phyloP scores from a whole-genome alignment of 2,113 vertebrate genomes.

The Ploceus nigricollis region DNA sequence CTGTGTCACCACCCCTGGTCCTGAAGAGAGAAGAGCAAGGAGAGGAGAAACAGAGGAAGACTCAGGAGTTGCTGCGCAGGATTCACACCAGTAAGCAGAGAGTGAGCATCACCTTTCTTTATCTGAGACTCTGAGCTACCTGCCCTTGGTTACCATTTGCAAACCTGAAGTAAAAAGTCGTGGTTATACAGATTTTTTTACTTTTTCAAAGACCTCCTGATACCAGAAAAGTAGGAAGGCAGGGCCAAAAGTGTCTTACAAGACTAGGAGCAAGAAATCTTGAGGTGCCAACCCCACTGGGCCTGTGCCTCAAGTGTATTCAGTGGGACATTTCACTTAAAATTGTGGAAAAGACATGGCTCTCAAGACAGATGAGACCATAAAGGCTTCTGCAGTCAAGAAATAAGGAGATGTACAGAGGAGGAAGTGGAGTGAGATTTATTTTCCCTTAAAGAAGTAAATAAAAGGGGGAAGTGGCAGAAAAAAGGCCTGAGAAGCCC shows the following conservation, averaged over 20 bases:
- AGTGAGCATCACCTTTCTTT: constrained; percentile 53
- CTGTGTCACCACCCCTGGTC: neutral
- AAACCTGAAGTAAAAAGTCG: neutral
- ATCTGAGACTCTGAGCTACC: neutral
- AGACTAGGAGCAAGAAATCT: neutral
- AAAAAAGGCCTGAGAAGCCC: neutral
- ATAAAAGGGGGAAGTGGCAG: neutral
- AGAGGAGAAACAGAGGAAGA: constrained; percentile 51
- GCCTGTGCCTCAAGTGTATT: neutral
- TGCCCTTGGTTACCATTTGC: neutral
- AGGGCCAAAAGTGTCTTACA: neutral
- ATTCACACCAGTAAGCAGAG: constrained; percentile 64
- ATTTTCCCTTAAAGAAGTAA: neutral
- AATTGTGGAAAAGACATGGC: neutral
- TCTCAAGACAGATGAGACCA: neutral
- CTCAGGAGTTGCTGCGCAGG: constrained; percentile 57
- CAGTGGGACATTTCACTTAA: neutral
- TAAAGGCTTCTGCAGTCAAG: neutral
- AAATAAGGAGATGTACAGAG: neutral
- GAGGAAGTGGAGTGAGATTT: neutral
- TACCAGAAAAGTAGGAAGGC: neutral
- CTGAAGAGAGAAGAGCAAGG: constrained; percentile 53
- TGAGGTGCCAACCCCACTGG: neutral
- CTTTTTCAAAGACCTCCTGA: neutral
- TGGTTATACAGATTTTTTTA: neutral